phyloP scores from a whole-genome alignment of 2,888 invertebrate species.

The Pterostichus madidus region DNA sequence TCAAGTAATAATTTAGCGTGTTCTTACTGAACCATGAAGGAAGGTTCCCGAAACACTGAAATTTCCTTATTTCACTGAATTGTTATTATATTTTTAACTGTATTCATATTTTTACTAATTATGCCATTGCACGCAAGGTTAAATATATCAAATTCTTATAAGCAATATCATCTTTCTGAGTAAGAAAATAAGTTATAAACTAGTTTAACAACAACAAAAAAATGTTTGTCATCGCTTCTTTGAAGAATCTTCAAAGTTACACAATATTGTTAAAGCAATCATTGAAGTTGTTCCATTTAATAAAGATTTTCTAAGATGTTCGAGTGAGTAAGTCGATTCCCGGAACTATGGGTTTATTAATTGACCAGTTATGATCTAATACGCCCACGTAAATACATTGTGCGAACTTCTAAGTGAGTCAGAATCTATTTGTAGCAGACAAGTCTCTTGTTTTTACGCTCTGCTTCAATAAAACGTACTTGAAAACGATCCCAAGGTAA shows the following conservation, averaged over 20 bases:
- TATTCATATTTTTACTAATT: constrained; percentile 35
- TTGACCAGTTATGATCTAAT: constrained; percentile 55
- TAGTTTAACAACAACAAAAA: background rate
- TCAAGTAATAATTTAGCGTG: constrained; percentile 13
- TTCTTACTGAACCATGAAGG: constrained; percentile 44
- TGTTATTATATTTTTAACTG: constrained; percentile 12
- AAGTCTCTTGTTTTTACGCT: constrained; percentile 47
- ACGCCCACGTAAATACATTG: constrained; percentile 48
- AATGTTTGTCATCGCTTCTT: background rate
- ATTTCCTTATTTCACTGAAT: constrained; percentile 49
- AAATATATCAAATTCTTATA: background rate
- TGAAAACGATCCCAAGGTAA: constrained; percentile 64
- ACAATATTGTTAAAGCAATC: background rate
- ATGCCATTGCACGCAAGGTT: constrained; percentile 31
- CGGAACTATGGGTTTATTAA: constrained; percentile 43
- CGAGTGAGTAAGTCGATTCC: constrained; percentile 33
- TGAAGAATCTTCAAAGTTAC: background rate
- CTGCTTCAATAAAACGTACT: constrained; percentile 64
- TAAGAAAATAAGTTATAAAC: background rate
- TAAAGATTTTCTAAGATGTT: background rate
- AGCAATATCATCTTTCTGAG: constrained; percentile 29
- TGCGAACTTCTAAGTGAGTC: constrained; percentile 55
- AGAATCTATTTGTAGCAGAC: constrained; percentile 59
- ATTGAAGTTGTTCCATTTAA: too few species aligned
- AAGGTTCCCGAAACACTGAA: constrained; percentile 44